Conservation (phyloP, 2,113 vertebrate genomes). For the Corynorhinus townsendii region DNA sequence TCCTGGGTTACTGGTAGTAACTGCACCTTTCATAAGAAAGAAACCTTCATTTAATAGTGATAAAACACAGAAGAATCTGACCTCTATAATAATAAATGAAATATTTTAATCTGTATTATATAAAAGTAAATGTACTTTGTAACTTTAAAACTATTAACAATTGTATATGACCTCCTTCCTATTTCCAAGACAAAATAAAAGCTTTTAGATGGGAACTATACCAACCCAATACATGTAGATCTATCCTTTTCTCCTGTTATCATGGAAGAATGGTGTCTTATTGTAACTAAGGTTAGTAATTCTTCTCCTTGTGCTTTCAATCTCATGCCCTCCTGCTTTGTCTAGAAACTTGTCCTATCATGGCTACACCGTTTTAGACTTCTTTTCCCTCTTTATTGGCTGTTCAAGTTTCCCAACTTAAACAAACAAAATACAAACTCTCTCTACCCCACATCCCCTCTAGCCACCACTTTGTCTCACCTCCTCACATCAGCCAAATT, state of each 20-base stretch:
- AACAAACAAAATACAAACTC: not conserved
- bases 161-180: not conserved
- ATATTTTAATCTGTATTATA: not conserved
- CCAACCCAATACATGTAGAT: not conserved
- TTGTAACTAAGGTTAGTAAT: not conserved
- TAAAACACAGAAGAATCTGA: not conserved
- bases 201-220: not conserved
- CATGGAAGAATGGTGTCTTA: not conserved
- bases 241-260: not conserved
- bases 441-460: not conserved
- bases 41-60: constrained; percentile 41
- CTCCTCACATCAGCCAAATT: not conserved
- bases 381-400: not conserved
- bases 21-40: constrained; percentile 71
- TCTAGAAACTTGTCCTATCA: not conserved
- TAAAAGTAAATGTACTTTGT: not conserved
- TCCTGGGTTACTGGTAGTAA: constrained; percentile 79
- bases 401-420: not conserved
- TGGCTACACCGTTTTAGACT: not conserved
- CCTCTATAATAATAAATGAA: not conserved
- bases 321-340: not conserved
- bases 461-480: not conserved
- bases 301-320: not conserved
- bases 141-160: constrained; percentile 26
- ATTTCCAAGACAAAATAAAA: not conserved